Conservation (phyloP, 2,888 invertebrate genomes). For the Epinotia bilunana region DNA sequence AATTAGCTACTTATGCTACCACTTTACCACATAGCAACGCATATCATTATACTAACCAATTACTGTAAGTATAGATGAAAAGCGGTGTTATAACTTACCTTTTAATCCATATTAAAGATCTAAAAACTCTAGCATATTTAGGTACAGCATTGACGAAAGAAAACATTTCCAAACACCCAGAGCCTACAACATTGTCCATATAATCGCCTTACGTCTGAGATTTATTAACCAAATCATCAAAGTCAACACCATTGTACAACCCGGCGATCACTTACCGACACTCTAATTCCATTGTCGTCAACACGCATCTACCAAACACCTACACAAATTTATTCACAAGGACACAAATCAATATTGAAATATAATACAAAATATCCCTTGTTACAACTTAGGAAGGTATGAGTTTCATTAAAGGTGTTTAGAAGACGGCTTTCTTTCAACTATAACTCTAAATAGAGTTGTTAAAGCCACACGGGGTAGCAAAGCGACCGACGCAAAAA, state of each 20-base stretch:
- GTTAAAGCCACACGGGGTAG: conserved; percentile 74
- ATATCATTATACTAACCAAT: too few species aligned
- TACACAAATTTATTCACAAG: conserved; percentile 47
- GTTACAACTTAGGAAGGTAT: conserved; percentile 32
- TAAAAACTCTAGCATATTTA: not conserved
- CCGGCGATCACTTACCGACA: conserved; percentile 75
- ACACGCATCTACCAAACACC: conserved; percentile 74
- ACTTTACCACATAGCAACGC: too few species aligned
- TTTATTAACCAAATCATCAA: conserved; percentile 74
- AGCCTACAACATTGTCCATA: conserved; percentile 54
- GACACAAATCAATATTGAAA: conserved; percentile 45
- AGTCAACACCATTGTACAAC: conserved; percentile 76
- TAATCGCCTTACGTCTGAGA: conserved; percentile 69
- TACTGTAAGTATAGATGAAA: too few species aligned
- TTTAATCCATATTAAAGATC: not conserved
- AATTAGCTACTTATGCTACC: too few species aligned
- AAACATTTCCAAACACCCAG: not conserved
- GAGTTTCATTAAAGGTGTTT: conserved; percentile 23
- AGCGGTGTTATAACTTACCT: not conserved
- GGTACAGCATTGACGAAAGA: not conserved
- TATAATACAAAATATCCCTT: conserved; percentile 41
- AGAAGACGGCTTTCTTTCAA: conserved; percentile 71
- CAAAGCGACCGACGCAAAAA: conserved; percentile 79
- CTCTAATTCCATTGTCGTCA: conserved; percentile 80
- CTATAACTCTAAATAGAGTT: conserved; percentile 79